Conservation (phyloP, 2,797 vertebrate species). For the Melanogrammus aeglefinus region DNA sequence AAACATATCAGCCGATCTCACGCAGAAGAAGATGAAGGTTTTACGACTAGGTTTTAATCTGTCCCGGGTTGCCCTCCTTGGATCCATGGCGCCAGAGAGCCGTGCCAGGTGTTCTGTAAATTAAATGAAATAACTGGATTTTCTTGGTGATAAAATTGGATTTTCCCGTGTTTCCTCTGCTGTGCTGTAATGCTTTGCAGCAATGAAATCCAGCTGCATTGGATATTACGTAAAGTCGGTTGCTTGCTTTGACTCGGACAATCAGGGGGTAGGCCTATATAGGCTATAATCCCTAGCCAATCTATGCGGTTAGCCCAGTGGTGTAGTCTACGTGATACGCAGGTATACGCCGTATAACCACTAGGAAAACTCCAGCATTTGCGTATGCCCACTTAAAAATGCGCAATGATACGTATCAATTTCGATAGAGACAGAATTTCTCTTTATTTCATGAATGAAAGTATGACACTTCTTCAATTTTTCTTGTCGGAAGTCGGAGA, state of each 20-base stretch:
- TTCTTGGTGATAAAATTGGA: background rate
- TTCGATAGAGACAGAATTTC: too few relatives aligned
- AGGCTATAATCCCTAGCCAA: background rate
- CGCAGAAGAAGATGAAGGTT: background rate
- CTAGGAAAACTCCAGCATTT: too few relatives aligned
- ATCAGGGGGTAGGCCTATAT: background rate
- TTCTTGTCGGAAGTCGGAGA: too few relatives aligned
- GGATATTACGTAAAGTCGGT: background rate
- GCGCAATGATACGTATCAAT: too few relatives aligned
- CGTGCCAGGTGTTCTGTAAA: background rate
- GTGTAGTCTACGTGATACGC: too few relatives aligned
- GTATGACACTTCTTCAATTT: too few relatives aligned
- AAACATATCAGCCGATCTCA: background rate
- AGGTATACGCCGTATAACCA: too few relatives aligned
- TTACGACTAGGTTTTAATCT: background rate
- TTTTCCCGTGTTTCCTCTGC: slow-evolving; percentile 1
- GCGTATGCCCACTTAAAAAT: too few relatives aligned
- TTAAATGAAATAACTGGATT: background rate
- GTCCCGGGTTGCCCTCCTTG: background rate
- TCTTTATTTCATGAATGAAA: too few relatives aligned
- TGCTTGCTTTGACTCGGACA: background rate
- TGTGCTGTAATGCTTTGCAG: background rate
- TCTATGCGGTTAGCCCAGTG: too few relatives aligned
- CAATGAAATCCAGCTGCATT: background rate
- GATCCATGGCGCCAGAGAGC: background rate